Percentiles rank a stretch among this genome's conserved stretches.
These are phyloP conservation scores for Antechinus stuartii DNA, from an alignment of 2,113 vertebrate genomes.

Conservation along the genomic window DNA sequence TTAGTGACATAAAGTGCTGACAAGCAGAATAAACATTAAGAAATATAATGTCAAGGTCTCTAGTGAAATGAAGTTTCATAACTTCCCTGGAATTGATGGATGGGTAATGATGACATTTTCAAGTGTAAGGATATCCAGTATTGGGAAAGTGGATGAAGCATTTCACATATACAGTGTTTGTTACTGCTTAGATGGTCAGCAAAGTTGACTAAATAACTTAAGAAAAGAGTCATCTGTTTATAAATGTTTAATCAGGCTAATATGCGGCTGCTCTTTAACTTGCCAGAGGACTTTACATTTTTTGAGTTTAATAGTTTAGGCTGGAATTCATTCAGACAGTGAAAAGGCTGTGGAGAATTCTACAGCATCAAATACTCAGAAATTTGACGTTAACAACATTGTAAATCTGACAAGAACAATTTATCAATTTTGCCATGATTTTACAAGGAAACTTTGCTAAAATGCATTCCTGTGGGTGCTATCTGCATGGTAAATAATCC, in stretches of 20 bases:
- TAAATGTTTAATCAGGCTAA: conserved; percentile 74
- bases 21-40: conserved; percentile 75
- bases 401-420: conserved; percentile 75
- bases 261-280: conserved; percentile 70
- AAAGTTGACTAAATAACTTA: conserved; percentile 26
- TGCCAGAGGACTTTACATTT: conserved; percentile 39
- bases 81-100: conserved; percentile 72
- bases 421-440: conserved; percentile 75
- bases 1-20: conserved; percentile 75
- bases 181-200: conserved; percentile 56
- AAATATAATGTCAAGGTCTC: conserved; percentile 65
- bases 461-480: conserved; percentile 69
- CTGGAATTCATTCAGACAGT: conserved; percentile 62
- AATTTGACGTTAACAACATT: conserved; percentile 71
- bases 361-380: conserved; percentile 68
- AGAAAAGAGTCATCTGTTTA: conserved; percentile 68
- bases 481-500: conserved; percentile 72
- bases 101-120: conserved; percentile 72
- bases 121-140: conserved; percentile 63
- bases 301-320: conserved; percentile 39
- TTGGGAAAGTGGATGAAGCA: conserved; percentile 65
- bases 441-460: conserved; percentile 74
- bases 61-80: conserved; percentile 76
- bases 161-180: conserved; percentile 38
- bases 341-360: conserved; percentile 64